phyloP scores from a whole-genome alignment of 1,140 invertebrate species.

The Cherax quadricarinatus region DNA sequence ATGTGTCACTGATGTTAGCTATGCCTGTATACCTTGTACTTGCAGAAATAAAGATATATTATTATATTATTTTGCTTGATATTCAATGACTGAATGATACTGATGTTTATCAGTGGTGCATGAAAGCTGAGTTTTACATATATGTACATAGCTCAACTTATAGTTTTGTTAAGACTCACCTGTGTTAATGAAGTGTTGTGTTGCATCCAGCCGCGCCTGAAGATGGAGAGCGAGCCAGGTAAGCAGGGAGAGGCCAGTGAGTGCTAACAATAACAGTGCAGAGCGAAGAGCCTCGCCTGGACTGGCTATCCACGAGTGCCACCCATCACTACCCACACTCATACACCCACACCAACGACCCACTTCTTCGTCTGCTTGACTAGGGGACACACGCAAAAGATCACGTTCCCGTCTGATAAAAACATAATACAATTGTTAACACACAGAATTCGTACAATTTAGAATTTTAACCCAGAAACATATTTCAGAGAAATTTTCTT shows the following conservation, averaged over 20 bases:
- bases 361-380: constrained; percentile 33
- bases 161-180: not conserved
- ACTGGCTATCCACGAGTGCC: constrained; percentile 8
- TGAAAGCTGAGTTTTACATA: too few relatives aligned
- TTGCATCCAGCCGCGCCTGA: constrained; percentile 46
- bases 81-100: too few relatives aligned
- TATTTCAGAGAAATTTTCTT: too few relatives aligned
- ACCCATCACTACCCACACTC: constrained; percentile 32
- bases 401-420: constrained; percentile 53
- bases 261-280: constrained; percentile 44
- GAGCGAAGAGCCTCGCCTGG: constrained; percentile 49
- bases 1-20: too few relatives aligned
- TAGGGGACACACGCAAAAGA: constrained; percentile 43
- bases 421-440: not conserved
- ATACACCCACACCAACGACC: constrained; percentile 52
- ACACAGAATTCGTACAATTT: not conserved
- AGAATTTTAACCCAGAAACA: too few relatives aligned
- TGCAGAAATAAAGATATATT: too few relatives aligned
- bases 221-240: constrained; percentile 61
- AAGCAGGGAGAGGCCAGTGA: constrained; percentile 52
- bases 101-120: too few relatives aligned
- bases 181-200: constrained; percentile 40
- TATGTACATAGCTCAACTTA: too few relatives aligned
- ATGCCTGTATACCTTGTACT: too few relatives aligned
- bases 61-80: too few relatives aligned